These are phyloP conservation scores for Camelus dromedarius DNA, from an alignment of 2,113 vertebrate species.

Conservation along the genomic window DNA sequence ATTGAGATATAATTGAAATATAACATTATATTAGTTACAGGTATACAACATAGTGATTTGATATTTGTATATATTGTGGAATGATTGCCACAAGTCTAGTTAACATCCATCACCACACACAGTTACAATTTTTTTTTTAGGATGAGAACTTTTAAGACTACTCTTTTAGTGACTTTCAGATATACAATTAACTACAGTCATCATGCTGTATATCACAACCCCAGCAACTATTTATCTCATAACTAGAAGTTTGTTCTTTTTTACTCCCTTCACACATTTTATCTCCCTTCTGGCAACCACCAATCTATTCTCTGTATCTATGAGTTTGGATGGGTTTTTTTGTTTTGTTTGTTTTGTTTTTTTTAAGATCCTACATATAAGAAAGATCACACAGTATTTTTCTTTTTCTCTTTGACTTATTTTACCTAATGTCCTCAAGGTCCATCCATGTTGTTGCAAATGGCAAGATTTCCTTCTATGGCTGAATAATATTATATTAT, in stretches of 20 bases:
- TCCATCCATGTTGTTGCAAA: background rate
- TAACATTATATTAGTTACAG: background rate
- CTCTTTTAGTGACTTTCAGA: background rate
- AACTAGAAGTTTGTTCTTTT: background rate
- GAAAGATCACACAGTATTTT: background rate
- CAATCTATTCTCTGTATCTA: constrained; percentile 5
- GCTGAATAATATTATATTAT: background rate
- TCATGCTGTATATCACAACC: background rate
- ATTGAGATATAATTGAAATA: background rate
- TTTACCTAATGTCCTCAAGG: background rate
- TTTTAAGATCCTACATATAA: background rate
- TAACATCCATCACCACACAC: background rate
- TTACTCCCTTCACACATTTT: background rate
- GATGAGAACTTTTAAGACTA: constrained; percentile 14
- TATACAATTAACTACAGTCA: background rate
- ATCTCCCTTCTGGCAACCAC: background rate
- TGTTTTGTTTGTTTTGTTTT: background rate
- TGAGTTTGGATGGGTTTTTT: background rate
- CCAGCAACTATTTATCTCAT: background rate
- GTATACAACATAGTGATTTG: background rate
- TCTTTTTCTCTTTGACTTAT: background rate
- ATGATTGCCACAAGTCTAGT: background rate
- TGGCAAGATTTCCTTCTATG: background rate
- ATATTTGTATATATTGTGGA: background rate
- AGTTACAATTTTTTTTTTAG: background rate